Percentiles rank a stretch among this genome's conserved stretches.
These are phyloP conservation scores for Sterna hirundo DNA, from an alignment of 2,113 vertebrate genomes.

Conservation along the genomic window DNA sequence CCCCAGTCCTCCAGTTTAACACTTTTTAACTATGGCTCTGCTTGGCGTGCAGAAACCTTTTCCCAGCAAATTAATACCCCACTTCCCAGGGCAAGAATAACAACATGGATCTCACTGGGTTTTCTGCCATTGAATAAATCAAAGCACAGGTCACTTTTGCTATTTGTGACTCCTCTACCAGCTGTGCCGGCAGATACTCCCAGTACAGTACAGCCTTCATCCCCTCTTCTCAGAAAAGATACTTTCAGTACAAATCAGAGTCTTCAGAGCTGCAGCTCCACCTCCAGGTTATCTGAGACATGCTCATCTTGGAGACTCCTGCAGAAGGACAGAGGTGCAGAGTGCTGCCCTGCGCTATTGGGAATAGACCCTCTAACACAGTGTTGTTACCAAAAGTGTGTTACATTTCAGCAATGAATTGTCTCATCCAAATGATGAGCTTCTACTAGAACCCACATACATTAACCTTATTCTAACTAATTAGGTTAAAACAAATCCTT, in stretches of 20 bases:
- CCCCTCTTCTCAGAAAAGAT: fast-evolving
- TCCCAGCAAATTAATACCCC: not conserved
- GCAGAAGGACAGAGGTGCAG: not conserved
- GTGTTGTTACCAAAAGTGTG: not conserved
- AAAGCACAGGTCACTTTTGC: not conserved
- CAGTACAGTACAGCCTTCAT: not conserved
- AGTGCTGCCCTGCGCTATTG: fast-evolving
- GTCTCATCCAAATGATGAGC: not conserved
- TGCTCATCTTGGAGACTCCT: too few species aligned
- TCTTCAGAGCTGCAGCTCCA: not conserved
- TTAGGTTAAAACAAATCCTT: not conserved
- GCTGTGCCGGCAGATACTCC: not conserved
- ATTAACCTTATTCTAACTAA: not conserved
- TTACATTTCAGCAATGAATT: not conserved
- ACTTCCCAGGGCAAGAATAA: not conserved
- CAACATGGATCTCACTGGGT: not conserved
- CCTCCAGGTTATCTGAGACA: too few species aligned
- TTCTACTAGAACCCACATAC: not conserved
- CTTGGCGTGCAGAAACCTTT: not conserved
- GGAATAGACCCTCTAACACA: not conserved
- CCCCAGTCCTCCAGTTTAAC: not conserved
- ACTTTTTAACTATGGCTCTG: not conserved
- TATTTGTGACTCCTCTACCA: not conserved
- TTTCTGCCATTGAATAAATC: not conserved
- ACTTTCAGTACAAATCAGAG: not conserved